Evolutionary conservation across 1,140 invertebrate genomes (phyloP).

Genomic region (Melanaphis sacchari): DNA sequence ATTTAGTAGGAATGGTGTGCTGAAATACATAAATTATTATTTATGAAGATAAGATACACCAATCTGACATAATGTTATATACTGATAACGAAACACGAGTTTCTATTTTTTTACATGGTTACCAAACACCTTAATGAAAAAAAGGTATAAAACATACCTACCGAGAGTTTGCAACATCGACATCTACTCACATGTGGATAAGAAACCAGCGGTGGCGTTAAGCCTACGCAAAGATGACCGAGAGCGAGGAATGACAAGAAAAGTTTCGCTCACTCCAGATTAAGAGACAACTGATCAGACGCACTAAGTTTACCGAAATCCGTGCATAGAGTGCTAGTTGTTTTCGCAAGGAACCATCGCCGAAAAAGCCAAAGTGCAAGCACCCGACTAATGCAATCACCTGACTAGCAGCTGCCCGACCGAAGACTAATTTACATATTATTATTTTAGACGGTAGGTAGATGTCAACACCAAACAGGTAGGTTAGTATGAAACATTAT

Average conservation of each 20-base stretch:
- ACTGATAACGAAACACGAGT: constrained; percentile 2
- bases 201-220: not conserved
- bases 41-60: constrained; percentile 54
- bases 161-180: not conserved
- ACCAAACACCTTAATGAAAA: not conserved
- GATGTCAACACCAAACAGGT: not conserved
- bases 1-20: constrained; percentile 52
- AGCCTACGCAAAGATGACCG: not conserved
- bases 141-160: not conserved
- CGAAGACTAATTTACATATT: not conserved
- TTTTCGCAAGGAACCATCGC: not conserved
- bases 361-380: too few relatives aligned
- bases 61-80: constrained; percentile 26
- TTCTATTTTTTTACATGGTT: not conserved
- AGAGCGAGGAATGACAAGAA: too few relatives aligned
- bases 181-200: not conserved
- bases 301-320: not conserved
- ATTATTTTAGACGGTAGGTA: not conserved
- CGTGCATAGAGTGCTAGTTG: too few relatives aligned
- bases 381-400: not conserved
- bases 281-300: not conserved
- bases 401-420: too few relatives aligned
- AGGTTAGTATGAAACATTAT: not conserved
- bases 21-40: constrained; percentile 55
- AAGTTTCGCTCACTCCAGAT: not conserved